Conservation (phyloP, 2,797 vertebrate species). For the Halcyon leucocephala region DNA sequence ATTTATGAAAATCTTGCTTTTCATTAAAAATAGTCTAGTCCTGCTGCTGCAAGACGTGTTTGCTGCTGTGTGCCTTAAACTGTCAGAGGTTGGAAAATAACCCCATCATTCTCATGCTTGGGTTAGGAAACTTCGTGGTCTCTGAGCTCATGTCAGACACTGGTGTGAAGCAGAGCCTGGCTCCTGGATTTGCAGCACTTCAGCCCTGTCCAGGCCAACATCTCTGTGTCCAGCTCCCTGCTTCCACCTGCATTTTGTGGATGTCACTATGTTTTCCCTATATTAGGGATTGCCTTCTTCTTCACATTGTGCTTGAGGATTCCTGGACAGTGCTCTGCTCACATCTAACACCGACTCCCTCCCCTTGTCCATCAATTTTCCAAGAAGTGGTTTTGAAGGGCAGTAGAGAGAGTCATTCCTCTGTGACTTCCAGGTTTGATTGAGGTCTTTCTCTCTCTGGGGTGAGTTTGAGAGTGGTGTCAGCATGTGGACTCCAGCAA, state of each 20-base stretch:
- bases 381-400: rapidly evolving
- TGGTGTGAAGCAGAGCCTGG: too few species aligned
- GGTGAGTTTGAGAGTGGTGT: background rate
- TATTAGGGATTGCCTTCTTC: too few species aligned
- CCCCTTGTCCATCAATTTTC: rapidly evolving
- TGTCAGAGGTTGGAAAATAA: background rate
- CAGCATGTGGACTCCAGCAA: rapidly evolving
- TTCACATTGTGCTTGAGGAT: rapidly evolving
- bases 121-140: rapidly evolving
- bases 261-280: rapidly evolving
- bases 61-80: background rate
- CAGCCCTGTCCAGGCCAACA: background rate
- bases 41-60: rapidly evolving
- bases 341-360: background rate
- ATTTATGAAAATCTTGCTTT: background rate
- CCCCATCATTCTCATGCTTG: rapidly evolving
- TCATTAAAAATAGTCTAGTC: background rate
- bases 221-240: rapidly evolving
- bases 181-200: background rate
- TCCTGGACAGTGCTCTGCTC: rapidly evolving
- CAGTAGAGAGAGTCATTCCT: background rate
- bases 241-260: background rate
- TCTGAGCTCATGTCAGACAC: rapidly evolving
- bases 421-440: rapidly evolving
- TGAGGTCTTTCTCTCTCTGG: rapidly evolving